Evolutionary conservation across 2,113 vertebrate genomes (phyloP).

Genomic region (Psammodynastes pulverulentus): DNA sequence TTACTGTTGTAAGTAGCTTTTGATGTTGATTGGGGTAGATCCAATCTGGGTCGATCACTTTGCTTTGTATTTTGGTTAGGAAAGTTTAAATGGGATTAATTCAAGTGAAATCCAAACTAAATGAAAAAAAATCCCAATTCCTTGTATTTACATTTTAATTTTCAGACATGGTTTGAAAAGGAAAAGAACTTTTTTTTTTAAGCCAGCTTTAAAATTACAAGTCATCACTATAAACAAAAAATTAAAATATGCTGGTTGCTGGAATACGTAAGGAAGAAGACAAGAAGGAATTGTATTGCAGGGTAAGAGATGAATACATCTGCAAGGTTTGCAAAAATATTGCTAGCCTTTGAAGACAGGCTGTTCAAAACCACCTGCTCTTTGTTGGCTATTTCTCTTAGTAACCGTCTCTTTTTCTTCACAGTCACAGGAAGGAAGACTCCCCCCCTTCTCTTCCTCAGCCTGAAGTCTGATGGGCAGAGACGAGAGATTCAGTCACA

Average conservation of each 20-base stretch:
- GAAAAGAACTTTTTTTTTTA: neutral
- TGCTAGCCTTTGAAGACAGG: conserved; percentile 34
- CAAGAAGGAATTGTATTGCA: neutral
- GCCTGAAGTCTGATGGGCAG: neutral
- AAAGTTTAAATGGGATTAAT: neutral
- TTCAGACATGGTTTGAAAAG: neutral
- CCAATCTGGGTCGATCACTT: neutral
- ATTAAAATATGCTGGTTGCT: neutral
- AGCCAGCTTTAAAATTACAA: neutral
- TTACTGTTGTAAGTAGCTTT: too few relatives aligned
- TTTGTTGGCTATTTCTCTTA: conserved; percentile 35
- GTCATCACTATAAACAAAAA: neutral
- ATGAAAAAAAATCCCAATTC: neutral
- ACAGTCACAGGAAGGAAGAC: neutral
- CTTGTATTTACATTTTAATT: neutral
- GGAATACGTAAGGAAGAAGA: neutral
- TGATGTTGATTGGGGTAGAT: too few relatives aligned
- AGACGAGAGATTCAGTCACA: conserved; percentile 5
- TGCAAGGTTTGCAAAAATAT: conserved; percentile 38
- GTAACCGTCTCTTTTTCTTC: neutral
- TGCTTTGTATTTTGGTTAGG: neutral
- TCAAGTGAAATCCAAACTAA: neutral
- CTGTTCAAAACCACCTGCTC: conserved; percentile 43
- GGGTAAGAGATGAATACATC: neutral
- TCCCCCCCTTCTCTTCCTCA: neutral